Evolutionary conservation across 2,113 vertebrate genomes (phyloP).

Genomic region (Pampusana beccarii): DNA sequence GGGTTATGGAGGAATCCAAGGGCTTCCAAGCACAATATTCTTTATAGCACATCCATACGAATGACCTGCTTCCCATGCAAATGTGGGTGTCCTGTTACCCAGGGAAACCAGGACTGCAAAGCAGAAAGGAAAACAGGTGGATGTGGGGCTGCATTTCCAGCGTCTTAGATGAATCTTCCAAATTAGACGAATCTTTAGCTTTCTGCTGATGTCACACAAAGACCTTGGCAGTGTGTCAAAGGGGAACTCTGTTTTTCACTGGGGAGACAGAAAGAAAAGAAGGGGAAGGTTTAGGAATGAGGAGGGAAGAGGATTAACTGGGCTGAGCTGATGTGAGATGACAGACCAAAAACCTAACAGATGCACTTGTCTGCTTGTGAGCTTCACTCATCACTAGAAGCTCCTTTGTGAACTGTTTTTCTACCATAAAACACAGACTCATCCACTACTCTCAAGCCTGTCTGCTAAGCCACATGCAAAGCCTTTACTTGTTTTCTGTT

Average conservation of each 20-base stretch:
- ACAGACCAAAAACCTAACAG: not conserved
- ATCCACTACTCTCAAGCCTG: not conserved
- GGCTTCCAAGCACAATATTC: not conserved
- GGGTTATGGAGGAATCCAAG: not conserved
- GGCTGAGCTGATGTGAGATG: not conserved
- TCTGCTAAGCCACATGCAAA: not conserved
- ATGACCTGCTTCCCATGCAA: not conserved
- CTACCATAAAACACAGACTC: not conserved
- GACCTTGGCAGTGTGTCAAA: not conserved
- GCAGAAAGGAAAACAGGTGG: not conserved
- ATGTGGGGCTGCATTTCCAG: not conserved
- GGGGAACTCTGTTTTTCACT: not conserved
- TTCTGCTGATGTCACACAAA: not conserved
- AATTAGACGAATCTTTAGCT: no score
- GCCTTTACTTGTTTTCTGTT: not conserved
- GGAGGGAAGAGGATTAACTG: not conserved
- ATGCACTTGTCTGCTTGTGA: not conserved
- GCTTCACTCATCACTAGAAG: not conserved
- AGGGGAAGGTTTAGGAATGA: not conserved
- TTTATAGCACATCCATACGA: not conserved
- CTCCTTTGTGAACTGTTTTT: not conserved
- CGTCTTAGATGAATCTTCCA: not conserved
- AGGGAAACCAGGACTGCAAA: not conserved
- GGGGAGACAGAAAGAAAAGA: not conserved
- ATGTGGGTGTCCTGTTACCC: not conserved